Evolutionary conservation across 2,888 invertebrate genomes (phyloP), one percentile per base, ranked within the genome.

Genomic region (Oegoconia quadripuncta): DNA sequence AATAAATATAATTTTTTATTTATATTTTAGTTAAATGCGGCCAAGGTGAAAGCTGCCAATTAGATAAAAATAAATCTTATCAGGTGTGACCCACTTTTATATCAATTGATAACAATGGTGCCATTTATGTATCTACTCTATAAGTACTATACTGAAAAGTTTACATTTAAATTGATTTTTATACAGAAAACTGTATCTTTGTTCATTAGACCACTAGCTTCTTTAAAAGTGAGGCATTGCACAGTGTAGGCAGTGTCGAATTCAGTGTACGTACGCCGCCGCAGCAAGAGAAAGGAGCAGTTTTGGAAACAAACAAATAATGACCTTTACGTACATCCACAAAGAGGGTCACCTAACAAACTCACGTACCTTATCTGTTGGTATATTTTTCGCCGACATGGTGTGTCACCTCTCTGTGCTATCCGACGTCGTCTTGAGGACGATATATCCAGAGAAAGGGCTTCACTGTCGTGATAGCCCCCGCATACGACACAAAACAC

Each of bases 311-410:
- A 71, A 78, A 81, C 72, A 79, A 77, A 72, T 69, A 55, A 60
- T 77, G 77, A 78, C 78, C 78, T 79, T 70, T 72, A 62, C 50
- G 45, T 49, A 44, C 51, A 31, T 38, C 42, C 58, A 59, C 46
- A 58, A 55, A 56, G 30, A 48, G 49, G 47, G 50, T 48, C 53
- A 55, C n/a, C n/a, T n/a, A n/a, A n/a, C 28, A 28, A 20, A 38
- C 22, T 30, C 29, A 79, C 89, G 86, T 86, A 93, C 94, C 93
- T 94, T 94, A 90, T 94, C 93, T 83, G 93, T 92, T 79, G 94
- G 93, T 88, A 93, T 92, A 88, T 92, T 93, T 89, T 93, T 93
- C 77, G 91, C 91, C 88, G 93, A 92, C 93, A 93, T 93, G 83
- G 88, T 86, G 82, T 63, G 75, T 77, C 77, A 78, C 74, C 81